Evolutionary conservation across 2,797 vertebrate genomes (phyloP), one percentile per base, ranked within the genome.

Genomic region (Sternarchorhynchus goeldii): DNA sequence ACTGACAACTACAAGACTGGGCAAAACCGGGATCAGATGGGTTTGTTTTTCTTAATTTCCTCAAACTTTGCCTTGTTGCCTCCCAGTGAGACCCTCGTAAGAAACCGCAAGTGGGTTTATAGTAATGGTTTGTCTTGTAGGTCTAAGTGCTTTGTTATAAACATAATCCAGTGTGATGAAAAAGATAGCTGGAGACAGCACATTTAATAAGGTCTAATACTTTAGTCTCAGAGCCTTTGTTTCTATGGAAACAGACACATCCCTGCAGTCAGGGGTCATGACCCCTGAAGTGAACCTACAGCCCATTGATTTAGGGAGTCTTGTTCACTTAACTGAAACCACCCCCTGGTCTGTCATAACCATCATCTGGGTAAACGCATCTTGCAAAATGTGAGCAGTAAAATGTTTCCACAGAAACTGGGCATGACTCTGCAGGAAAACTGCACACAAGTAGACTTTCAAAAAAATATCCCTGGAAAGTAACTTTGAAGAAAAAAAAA

Each of bases 81-180:
- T 59, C 71, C 59, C 64, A 72, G 72, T 2, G 32, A 21, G 66
- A 56, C 56, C 60, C 70, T 67, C 56, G 60, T 66, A 71, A 62
- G 56, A 41, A 64, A 63, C 2, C 2, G 25, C 18, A 21, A 76
- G 73, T 5, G 41, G 67, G 67, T 59, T 36, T 21, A 73, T 82
- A 34, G 36, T 71, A 71, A 85, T 83, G 41, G 72, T 78, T 78
- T 83, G 81, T 81, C 66, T 78, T 76, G 64, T 78, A 66, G 76
- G 74, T 34, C 76, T 65, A 53, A 76, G 81, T 58, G 68, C 32
- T 59, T 59, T 58, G 63, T 79, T 66, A 56, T 85, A 77, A 83
- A 77, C 78, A 81, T 56, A 81, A 77, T 55, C 71, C 8, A 39
- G 63, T 70, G 68, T 64, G 72, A 81, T 81, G 63, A 82, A 76